Evolutionary conservation across 2,888 invertebrate species (phyloP).

Genomic region (Calliphora vomitoria): DNA sequence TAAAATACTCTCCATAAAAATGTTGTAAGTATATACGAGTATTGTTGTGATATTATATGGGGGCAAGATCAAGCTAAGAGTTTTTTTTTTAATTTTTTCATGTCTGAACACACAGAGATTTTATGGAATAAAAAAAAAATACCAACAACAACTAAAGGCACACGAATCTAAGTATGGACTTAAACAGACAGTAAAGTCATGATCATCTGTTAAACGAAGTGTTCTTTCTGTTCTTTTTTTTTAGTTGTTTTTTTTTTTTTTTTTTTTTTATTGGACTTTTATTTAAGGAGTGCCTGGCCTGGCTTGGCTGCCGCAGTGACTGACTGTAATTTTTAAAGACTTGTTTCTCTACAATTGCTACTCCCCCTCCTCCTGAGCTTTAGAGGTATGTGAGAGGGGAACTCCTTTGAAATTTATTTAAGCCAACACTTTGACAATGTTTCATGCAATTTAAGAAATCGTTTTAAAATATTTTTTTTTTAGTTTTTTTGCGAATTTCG

Average conservation of each 20-base stretch:
- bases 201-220: conserved; percentile 67
- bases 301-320: conserved; percentile 14
- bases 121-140: conserved; percentile 12
- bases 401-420: conserved; percentile 56
- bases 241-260: neutral
- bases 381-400: neutral
- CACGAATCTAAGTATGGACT: conserved; percentile 35
- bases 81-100: conserved; percentile 28
- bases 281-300: conserved; percentile 63
- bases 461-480: conserved; percentile 76
- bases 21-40: conserved; percentile 47
- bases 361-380: too few species aligned
- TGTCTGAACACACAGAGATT: conserved; percentile 57
- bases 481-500: conserved; percentile 67
- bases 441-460: conserved; percentile 57
- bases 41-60: conserved; percentile 58
- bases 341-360: conserved; percentile 38
- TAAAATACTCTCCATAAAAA: conserved; percentile 57
- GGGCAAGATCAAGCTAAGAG: conserved; percentile 69
- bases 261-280: conserved; percentile 29
- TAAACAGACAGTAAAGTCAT: conserved; percentile 67
- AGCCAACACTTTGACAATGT: conserved; percentile 64
- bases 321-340: conserved; percentile 19
- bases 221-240: conserved; percentile 46
- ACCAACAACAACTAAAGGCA: conserved; percentile 47